Evolutionary conservation across 2,797 vertebrate genomes (phyloP).

Genomic region (Catostomus latipinnis): DNA sequence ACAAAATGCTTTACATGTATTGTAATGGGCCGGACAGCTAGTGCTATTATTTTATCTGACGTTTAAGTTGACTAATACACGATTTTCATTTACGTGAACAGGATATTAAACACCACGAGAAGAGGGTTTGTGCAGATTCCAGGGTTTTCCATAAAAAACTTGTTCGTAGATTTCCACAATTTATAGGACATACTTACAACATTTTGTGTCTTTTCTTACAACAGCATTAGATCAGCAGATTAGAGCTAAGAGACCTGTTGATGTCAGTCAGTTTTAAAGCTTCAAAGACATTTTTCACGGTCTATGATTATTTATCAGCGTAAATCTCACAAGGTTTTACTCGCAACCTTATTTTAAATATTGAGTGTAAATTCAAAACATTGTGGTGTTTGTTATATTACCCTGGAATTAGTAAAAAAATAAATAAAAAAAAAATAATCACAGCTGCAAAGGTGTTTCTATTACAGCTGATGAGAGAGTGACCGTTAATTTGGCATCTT

Average conservation of each 20-base stretch:
- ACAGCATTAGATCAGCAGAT: slow-evolving; percentile 62
- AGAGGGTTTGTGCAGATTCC: neutral
- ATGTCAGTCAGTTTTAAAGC: slow-evolving; percentile 69
- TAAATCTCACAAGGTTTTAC: no score
- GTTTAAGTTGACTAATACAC: neutral
- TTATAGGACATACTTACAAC: no score
- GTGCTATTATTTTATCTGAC: neutral
- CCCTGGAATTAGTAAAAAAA: no score
- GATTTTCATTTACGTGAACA: neutral
- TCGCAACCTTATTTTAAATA: no score
- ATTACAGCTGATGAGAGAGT: no score
- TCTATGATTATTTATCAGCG: no score
- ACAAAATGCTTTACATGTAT: neutral
- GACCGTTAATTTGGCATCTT: no score
- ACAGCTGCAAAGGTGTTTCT: no score
- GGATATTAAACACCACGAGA: neutral
- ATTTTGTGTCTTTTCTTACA: slow-evolving; percentile 17
- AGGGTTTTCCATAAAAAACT: neutral
- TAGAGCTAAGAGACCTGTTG: slow-evolving; percentile 79
- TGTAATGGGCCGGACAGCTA: neutral
- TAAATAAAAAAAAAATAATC: no score
- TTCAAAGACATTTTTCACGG: neutral
- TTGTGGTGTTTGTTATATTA: no score
- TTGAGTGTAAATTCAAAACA: no score
- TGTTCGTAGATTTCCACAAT: neutral